Percentiles rank a stretch among this genome's conserved stretches.
These are phyloP conservation scores for Conger conger DNA, from an alignment of 2,113 vertebrate genomes.

Conservation along the genomic window DNA sequence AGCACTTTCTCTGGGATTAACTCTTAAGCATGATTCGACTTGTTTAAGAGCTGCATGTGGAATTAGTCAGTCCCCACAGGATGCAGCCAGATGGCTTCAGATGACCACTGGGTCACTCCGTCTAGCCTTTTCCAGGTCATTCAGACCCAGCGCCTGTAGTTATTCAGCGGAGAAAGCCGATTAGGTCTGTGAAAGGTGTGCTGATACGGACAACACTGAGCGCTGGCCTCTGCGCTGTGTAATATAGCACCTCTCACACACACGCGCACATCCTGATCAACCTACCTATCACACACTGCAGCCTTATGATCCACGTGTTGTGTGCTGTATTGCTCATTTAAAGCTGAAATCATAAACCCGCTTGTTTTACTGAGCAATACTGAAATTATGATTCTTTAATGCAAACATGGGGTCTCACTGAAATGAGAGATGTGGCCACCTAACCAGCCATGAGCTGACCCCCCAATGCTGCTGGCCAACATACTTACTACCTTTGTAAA, in stretches of 20 bases:
- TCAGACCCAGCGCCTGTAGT: constrained; percentile 41
- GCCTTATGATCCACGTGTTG: neutral
- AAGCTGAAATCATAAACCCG: neutral
- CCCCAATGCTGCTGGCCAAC: neutral
- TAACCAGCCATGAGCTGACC: constrained; percentile 1
- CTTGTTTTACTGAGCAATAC: neutral
- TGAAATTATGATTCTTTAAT: neutral
- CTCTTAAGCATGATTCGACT: constrained; percentile 64
- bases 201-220: neutral
- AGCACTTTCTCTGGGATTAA: constrained; percentile 68
- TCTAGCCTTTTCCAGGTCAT: constrained; percentile 67
- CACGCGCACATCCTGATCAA: neutral
- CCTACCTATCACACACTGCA: neutral
- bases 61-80: constrained; percentile 56
- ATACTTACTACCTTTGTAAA: neutral
- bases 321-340: too few relatives aligned
- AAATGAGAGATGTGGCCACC: neutral
- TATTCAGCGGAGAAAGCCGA: constrained; percentile 41
- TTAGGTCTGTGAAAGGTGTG: constrained; percentile 49
- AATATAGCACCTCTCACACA: neutral
- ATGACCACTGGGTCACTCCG: constrained; percentile 66
- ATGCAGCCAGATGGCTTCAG: constrained; percentile 65
- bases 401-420: too few relatives aligned
- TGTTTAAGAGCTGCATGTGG: constrained; percentile 65
- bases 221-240: neutral